A percentile compares a stretch with the other conserved stretches of the same genome.
These are phyloP conservation scores for Caenorhabditis sinica DNA, from an alignment of 2,888 invertebrate species.

Conservation along the genomic window DNA sequence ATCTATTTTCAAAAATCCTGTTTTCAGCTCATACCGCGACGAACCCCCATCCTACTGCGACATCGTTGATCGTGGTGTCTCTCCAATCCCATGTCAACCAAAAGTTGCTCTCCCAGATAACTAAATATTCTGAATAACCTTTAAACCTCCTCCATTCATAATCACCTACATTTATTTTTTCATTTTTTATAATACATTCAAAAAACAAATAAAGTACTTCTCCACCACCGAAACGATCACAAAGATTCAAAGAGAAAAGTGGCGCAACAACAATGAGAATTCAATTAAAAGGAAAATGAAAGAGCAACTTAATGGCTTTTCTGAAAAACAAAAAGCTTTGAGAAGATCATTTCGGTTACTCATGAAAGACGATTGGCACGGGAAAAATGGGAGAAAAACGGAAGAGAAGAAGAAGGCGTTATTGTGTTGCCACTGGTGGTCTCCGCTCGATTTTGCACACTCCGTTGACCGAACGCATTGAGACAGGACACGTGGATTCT, in stretches of 20 bases:
- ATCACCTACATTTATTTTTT: slow-evolving; percentile 22
- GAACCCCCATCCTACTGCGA: slow-evolving; percentile 65
- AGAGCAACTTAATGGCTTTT: slow-evolving; percentile 53
- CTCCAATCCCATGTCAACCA: slow-evolving; percentile 48
- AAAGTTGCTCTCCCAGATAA: slow-evolving; percentile 43
- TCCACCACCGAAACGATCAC: slow-evolving; percentile 50
- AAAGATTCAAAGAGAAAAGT: no score
- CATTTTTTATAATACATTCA: neutral
- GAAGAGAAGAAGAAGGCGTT: neutral
- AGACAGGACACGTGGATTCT: slow-evolving; percentile 70
- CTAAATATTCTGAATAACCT: slow-evolving; percentile 15
- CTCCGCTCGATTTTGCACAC: slow-evolving; percentile 67
- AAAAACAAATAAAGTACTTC: slow-evolving; percentile 16
- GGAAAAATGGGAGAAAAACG: slow-evolving; percentile 30
- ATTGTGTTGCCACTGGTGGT: slow-evolving; percentile 39
- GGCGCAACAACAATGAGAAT: slow-evolving; percentile 58
- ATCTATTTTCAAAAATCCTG: neutral
- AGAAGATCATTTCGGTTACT: slow-evolving; percentile 56
- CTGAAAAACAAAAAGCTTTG: slow-evolving; percentile 24
- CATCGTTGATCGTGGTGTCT: slow-evolving; percentile 54
- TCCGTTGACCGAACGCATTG: slow-evolving; percentile 71
- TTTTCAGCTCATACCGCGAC: slow-evolving; percentile 45
- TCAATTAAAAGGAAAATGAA: neutral
- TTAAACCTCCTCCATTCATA: neutral
- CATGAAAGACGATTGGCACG: slow-evolving; percentile 59